Conservation (phyloP, 2,797 vertebrate genomes). For the Rhincodon typus region DNA sequence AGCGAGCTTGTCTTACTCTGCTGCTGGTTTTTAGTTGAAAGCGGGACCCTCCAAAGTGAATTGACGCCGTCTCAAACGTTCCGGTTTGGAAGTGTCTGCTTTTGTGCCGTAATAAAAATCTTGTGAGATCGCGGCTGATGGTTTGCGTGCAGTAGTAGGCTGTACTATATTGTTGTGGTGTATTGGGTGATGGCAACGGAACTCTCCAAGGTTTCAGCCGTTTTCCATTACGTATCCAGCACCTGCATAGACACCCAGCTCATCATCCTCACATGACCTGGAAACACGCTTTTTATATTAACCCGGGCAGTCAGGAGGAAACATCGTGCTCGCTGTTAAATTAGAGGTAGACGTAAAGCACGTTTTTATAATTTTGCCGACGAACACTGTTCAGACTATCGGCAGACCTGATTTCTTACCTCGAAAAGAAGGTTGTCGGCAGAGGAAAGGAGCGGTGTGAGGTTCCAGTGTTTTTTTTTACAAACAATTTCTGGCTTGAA, state of each 20-base stretch:
- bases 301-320: conserved; percentile 20
- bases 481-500: background rate
- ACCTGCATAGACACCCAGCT: conserved; percentile 32
- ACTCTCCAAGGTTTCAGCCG: conserved; percentile 35
- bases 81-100: background rate
- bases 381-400: background rate
- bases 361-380: background rate
- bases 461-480: background rate
- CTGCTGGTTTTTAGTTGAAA: background rate
- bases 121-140: conserved; percentile 2
- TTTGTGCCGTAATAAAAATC: background rate
- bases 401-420: background rate
- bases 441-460: background rate
- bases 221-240: conserved; percentile 32
- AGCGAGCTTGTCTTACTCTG: background rate
- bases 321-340: conserved; percentile 1
- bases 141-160: conserved; percentile 14
- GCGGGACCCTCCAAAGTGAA: background rate
- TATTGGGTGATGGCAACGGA: conserved; percentile 32
- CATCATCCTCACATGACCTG: conserved; percentile 37
- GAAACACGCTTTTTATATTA: conserved; percentile 34
- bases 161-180: conserved; percentile 32
- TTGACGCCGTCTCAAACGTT: background rate
- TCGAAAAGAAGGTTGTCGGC: background rate
- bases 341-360: background rate